Evolutionary conservation across 2,113 vertebrate species (phyloP).

Genomic region (Casuarius casuarius): DNA sequence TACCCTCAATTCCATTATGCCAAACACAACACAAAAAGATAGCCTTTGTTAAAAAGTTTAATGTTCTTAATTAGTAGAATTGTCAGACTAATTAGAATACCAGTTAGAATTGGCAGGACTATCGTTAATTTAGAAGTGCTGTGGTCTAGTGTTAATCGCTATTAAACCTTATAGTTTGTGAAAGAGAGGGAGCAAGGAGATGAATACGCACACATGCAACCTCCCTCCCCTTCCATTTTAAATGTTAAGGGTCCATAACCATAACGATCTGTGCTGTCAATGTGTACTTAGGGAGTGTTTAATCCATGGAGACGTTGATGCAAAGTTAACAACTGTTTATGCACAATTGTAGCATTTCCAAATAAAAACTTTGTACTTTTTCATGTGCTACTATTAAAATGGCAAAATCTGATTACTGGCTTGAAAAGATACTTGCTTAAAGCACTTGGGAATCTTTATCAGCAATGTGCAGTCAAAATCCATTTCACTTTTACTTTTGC

Average conservation of each 20-base stretch:
- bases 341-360: background rate
- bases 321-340: conserved; percentile 24
- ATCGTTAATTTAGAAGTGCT: conserved; percentile 79
- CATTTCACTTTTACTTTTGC: background rate
- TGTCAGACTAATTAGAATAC: conserved; percentile 80
- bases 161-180: conserved; percentile 80
- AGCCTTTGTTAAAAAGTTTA: conserved; percentile 83
- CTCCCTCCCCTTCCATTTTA: conserved; percentile 45
- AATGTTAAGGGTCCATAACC: conserved; percentile 70
- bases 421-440: background rate
- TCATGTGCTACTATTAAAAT: background rate
- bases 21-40: conserved; percentile 74
- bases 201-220: conserved; percentile 10
- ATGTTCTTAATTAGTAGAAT: conserved; percentile 82
- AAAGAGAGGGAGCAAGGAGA: conserved; percentile 64
- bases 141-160: conserved; percentile 79
- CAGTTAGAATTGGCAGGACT: conserved; percentile 82
- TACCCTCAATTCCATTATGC: conserved; percentile 71
- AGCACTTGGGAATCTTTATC: background rate
- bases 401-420: accelerated
- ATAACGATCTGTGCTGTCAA: background rate
- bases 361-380: conserved; percentile 37
- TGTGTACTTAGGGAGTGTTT: conserved; percentile 11
- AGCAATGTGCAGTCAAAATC: background rate
- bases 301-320: background rate